Base-by-base conservation (phyloP, 2,888 invertebrate species). In the Dryocosmus kuriphilus region DNA sequence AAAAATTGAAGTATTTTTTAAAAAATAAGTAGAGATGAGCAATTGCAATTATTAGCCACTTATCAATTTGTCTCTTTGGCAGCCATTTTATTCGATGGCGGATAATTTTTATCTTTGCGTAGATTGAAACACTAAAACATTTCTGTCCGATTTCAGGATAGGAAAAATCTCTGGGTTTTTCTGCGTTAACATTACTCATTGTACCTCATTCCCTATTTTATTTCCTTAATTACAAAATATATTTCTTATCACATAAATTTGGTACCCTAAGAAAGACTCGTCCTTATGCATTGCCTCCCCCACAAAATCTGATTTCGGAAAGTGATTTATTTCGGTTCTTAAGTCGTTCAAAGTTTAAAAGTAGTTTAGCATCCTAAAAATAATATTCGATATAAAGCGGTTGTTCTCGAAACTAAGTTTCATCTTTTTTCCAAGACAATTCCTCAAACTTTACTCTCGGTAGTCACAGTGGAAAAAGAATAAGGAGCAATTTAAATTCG, bases 291-390 rank as follows among this genome's bases (percentile, higher is more conserved):
- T 46, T 46, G 46, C 22, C 8, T 46, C 16, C 1, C 8, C 27
- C 14, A n/a, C 19, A 41, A 46, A 67, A 67, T 19, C 24, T 67
- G 30, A 67, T 46, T 67, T 67, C 38, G 4, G 8, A 51, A 71
- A 9, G 30, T n/a, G 51, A 71, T 71, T 71, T 71, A 51, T 71
- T 30, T 30, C 19, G 5, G 46, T 71, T 51, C n/a, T 30, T 46
- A 71, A 71, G 51, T 51, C 30, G 30, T 41, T 76, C 60, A 79
- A 81, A 83, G 71, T 83, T 85, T 79, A 77, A 81, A 84, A 82
- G 82, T 85, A 75, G 79, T 78, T 82, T 78, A 75, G 63, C 76
- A 55, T 61, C 75, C 65, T 60, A 61, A 77, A 74, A 76, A 83
- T 82, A 82, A 67, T 51, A 51, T 30, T 71, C 46, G 71, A 67